Base-by-base conservation (phyloP, 2,888 invertebrate species). In the Monochamus alternatus region DNA sequence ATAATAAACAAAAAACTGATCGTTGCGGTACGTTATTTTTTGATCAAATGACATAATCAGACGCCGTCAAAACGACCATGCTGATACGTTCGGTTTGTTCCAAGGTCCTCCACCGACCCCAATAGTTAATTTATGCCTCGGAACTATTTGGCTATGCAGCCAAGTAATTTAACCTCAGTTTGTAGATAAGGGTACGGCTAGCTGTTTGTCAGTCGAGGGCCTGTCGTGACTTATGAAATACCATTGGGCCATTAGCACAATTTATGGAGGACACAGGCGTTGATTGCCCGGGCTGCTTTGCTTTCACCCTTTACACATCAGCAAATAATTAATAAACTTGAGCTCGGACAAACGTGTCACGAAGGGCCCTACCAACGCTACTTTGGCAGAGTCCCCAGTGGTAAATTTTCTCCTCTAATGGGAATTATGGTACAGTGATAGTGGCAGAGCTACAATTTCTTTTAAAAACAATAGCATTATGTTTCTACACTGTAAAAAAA, bases 211-310 rank as follows among this genome's bases (percentile, higher is more conserved):
- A 65, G 73, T 51, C 73, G 51, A 67, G 66, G 52, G 63, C 38
- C 67, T 68, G 75, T 76, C 79, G 70, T 60, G 71, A 71, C 77
- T 78, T 88, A 89, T 88, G 89, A 88, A 89, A 88, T 89, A 87
- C 89, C 88, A 86, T 86, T 84, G 87, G 86, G 87, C 88, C 88
- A 88, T 89, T 88, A 88, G 87, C 84, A 85, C 84, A 86, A 88
- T 89, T 88, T 88, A 88, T 88, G 84, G 85, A 38, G 47, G 71
- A 71, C 63, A 63, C 71, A 31, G 14, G 31, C 38, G 59, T 84
- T 86, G 85, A 86, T 86, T 86, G 84, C 85, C 84, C 81, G 58
- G 65, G 60, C 60, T 67, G 59, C 63, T 71, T 63, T 71, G 71
- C 63, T 32, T 71, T 63, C 63, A 32, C 44, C 71, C 44, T 71